phyloP scores from a whole-genome alignment of 2,888 invertebrate genomes.

The Brachyptera risi region DNA sequence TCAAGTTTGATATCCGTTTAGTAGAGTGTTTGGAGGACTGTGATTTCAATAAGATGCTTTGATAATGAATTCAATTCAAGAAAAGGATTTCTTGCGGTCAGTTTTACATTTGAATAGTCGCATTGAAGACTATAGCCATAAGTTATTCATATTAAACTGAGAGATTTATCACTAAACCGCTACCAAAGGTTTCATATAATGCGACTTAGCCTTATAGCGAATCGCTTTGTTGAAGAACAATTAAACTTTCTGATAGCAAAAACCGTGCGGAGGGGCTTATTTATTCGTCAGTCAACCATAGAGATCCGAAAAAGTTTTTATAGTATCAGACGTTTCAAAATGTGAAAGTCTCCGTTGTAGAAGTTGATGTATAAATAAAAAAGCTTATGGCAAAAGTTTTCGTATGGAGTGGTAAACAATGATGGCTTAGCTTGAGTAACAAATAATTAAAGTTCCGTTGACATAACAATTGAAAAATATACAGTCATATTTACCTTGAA shows the following conservation, averaged over 20 bases:
- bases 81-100: slow-evolving; percentile 10
- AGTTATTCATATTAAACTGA: slow-evolving; percentile 17
- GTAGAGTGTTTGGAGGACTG: background rate
- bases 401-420: no score
- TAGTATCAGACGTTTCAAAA: background rate
- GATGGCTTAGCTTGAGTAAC: no score
- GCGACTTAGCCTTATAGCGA: slow-evolving; percentile 1
- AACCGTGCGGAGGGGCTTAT: slow-evolving; percentile 7
- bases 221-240: slow-evolving; percentile 8
- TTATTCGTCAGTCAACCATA: background rate
- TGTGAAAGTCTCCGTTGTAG: no score
- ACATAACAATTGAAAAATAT: no score
- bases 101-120: slow-evolving; percentile 14
- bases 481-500: no score
- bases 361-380: no score
- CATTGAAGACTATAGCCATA: background rate
- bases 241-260: slow-evolving; percentile 5
- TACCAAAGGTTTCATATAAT: no score
- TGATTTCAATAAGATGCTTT: slow-evolving; percentile 20
- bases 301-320: background rate
- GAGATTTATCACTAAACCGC: slow-evolving; percentile 17
- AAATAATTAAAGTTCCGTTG: no score
- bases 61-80: slow-evolving; percentile 13
- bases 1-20: background rate
- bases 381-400: background rate